Evolutionary conservation across 2,113 vertebrate genomes (phyloP).

Genomic region (Crotalus tigris): DNA sequence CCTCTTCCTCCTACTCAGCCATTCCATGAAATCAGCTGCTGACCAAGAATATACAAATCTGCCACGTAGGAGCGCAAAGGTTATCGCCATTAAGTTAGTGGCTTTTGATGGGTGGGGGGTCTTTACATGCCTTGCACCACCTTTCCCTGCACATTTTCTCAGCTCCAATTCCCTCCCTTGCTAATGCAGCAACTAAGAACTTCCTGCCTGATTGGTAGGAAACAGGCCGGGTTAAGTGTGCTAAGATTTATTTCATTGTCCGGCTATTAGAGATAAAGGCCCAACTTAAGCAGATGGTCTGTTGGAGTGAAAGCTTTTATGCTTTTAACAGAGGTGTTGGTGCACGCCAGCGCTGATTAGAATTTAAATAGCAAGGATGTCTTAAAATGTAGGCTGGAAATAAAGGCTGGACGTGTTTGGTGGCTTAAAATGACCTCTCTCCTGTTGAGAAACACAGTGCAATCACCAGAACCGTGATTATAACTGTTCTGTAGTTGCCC

Average conservation of each 20-base stretch:
- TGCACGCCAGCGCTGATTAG: slow-evolving; percentile 42
- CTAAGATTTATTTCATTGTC: slow-evolving; percentile 59
- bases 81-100: too few relatives aligned
- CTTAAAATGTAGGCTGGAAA: slow-evolving; percentile 50
- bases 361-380: slow-evolving; percentile 63
- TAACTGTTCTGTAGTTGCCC: not conserved
- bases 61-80: not conserved
- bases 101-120: not conserved
- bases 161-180: slow-evolving; percentile 36
- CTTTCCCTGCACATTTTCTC: slow-evolving; percentile 13
- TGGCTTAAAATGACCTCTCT: slow-evolving; percentile 46
- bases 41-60: not conserved
- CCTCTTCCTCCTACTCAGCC: not conserved
- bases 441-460: slow-evolving; percentile 51
- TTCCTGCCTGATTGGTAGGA: slow-evolving; percentile 57
- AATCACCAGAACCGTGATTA: slow-evolving; percentile 28
- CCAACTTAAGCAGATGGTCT: slow-evolving; percentile 25
- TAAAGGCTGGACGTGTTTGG: slow-evolving; percentile 47
- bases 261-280: slow-evolving; percentile 39
- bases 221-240: slow-evolving; percentile 52
- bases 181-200: slow-evolving; percentile 54
- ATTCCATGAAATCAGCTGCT: not conserved
- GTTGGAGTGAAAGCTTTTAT: slow-evolving; percentile 56
- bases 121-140: not conserved
- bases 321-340: slow-evolving; percentile 63